Evolutionary conservation across 2,113 vertebrate genomes (phyloP).

Genomic region (Eleginops maclovinus): DNA sequence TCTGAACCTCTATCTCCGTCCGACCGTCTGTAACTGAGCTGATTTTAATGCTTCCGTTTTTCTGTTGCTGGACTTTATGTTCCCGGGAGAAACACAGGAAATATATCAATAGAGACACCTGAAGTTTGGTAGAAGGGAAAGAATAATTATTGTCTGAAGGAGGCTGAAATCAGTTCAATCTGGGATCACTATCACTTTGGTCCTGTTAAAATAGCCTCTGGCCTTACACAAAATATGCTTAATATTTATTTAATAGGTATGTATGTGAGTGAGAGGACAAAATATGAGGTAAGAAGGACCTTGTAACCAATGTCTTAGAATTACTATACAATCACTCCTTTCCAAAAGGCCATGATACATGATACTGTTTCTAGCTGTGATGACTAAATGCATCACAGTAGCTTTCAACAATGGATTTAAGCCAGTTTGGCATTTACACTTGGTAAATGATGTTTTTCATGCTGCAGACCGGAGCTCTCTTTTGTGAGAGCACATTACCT

Average conservation of each 20-base stretch:
- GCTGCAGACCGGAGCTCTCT: background rate
- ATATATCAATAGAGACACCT: slow-evolving; percentile 65
- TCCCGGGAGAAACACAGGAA: slow-evolving; percentile 63
- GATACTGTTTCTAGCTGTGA: slow-evolving; percentile 41
- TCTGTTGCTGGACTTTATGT: slow-evolving; percentile 56
- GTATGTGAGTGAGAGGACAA: slow-evolving; percentile 32
- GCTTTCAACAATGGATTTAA: slow-evolving; percentile 44
- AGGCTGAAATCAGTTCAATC: slow-evolving; percentile 67
- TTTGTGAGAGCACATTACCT: background rate
- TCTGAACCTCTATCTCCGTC: slow-evolving; percentile 81
- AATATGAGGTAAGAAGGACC: slow-evolving; percentile 46
- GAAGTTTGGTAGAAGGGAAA: slow-evolving; percentile 56
- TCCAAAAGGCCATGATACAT: slow-evolving; percentile 26
- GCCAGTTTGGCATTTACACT: slow-evolving; percentile 19
- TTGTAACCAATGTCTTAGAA: slow-evolving; percentile 47
- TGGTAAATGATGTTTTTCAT: slow-evolving; percentile 28
- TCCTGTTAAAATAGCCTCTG: slow-evolving; percentile 42
- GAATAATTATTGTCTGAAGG: slow-evolving; percentile 40
- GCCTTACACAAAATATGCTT: slow-evolving; percentile 31
- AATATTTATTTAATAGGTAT: background rate
- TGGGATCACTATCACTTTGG: slow-evolving; percentile 62
- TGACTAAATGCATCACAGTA: slow-evolving; percentile 34
- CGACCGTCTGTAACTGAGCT: slow-evolving; percentile 60
- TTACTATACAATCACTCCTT: slow-evolving; percentile 49
- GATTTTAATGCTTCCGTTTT: slow-evolving; percentile 74